These are phyloP conservation scores for Harpagoxenus sublaevis DNA, from an alignment of 2,888 invertebrate genomes.

Conservation along the genomic window DNA sequence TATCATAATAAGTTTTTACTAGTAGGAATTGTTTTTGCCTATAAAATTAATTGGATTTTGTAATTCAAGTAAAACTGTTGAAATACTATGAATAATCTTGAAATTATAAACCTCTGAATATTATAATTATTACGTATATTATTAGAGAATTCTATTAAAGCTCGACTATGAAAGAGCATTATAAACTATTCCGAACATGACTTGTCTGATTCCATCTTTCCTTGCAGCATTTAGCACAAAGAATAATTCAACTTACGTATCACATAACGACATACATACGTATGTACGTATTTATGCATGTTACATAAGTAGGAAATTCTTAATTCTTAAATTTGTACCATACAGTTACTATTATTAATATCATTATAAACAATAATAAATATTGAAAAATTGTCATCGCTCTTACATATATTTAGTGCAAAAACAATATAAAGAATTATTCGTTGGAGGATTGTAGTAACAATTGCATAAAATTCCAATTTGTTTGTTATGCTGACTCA, in stretches of 20 bases:
- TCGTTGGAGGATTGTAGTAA: conserved; percentile 26
- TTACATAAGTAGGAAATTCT: conserved; percentile 33
- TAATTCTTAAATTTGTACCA: conserved; percentile 51
- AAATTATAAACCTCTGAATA: background rate
- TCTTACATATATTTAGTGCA: conserved; percentile 51
- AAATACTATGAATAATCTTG: background rate
- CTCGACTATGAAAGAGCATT: background rate
- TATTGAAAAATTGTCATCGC: conserved; percentile 35
- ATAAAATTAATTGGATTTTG: background rate
- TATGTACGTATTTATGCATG: conserved; percentile 54
- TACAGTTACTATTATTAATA: conserved; percentile 49
- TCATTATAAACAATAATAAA: conserved; percentile 45
- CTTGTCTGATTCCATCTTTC: background rate
- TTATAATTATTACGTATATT: conserved; percentile 16
- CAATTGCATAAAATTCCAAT: conserved; percentile 43
- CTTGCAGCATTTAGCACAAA: background rate
- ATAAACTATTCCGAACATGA: background rate
- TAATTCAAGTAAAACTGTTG: conserved; percentile 22
- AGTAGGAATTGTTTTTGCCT: background rate
- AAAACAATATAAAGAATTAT: conserved; percentile 36
- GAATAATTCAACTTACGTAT: conserved; percentile 30
- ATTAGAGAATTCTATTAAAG: conserved; percentile 6
- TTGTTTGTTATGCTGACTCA: conserved; percentile 37
- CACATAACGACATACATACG: conserved; percentile 55
- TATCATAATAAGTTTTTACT: conserved; percentile 1